Evolutionary conservation across 2,888 invertebrate genomes (phyloP), one percentile per base, ranked within the genome.

Genomic region (Esperia sulphurella): DNA sequence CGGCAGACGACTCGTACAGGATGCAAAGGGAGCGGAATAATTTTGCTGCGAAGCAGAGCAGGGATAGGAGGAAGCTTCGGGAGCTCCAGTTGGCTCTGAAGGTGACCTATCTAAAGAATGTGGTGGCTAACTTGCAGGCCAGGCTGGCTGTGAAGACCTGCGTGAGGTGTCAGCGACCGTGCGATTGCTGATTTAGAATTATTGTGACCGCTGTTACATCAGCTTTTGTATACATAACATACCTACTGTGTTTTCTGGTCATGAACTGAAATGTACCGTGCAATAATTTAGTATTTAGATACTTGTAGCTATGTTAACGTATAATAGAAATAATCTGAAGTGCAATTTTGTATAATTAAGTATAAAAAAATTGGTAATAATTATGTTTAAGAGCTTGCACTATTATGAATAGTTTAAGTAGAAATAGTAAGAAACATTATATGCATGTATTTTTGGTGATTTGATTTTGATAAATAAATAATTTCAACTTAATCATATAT

Each of bases 21-120:
- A 97, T 96, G 63, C 92, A 97, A 49, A 87, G 98, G 8, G 92
- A 95, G 57, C 96, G 97, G 71, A 98, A 98, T 78, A 98, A 98
- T 75, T 96, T 95, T 55, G 98, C 98, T 0, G 98, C 98, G 0
- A 98, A 98, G 79, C 92, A 97, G 60, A 98, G 97, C 0, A 91
- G 98, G 3, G 98, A 98, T 68, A 93, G 97, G 0, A 90, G 98
- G 50, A 91, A 97, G 61, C 93, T 95, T 40, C 96, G 98, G 64
- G 98, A 98, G 75, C 97, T 98, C 60, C 97, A 97, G 68, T 93
- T 98, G 35, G 96, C 97, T 0, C 93, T 98, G 38, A 91, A 97
- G 49, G 96, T 97, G 0, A 95, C 95, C 0, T 95, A 94, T 63
- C 87, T 98, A 21, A 72, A 65, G 52, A 79, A 71, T 29, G 71